These are phyloP conservation scores for Gymnocypris eckloni DNA, from an alignment of 2,797 vertebrate genomes.

Conservation along the genomic window DNA sequence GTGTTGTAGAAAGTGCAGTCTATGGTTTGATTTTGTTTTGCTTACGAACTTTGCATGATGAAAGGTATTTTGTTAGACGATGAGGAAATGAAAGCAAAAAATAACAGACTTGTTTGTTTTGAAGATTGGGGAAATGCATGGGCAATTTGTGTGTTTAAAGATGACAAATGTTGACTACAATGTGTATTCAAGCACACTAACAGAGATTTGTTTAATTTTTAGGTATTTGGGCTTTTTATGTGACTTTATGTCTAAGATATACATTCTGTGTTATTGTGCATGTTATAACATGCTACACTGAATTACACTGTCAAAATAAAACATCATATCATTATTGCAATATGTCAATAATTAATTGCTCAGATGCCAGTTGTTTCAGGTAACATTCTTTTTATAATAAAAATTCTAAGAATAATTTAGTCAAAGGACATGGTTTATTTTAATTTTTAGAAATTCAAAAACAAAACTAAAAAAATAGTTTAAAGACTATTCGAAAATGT, in stretches of 20 bases:
- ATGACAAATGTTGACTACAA: conserved; percentile 41
- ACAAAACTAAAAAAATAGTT: not conserved
- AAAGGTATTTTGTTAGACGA: conserved; percentile 17
- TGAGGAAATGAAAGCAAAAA: not conserved
- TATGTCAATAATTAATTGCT: not conserved
- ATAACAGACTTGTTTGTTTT: conserved; percentile 42
- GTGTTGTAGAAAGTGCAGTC: conserved; percentile 8
- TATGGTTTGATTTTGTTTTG: conserved; percentile 17
- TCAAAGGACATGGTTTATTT: not conserved
- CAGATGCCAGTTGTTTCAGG: not conserved
- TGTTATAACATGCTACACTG: not conserved
- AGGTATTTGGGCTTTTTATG: not conserved
- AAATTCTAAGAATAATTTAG: not conserved
- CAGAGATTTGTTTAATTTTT: not conserved
- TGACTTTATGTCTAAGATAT: not conserved
- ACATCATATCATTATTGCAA: not conserved
- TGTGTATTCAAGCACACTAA: not conserved
- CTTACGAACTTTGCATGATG: conserved; percentile 11
- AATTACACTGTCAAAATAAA: not conserved
- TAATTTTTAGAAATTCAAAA: not conserved
- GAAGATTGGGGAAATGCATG: conserved; percentile 21
- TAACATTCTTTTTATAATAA: not conserved
- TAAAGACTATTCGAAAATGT: not conserved
- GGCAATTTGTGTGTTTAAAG: not conserved
- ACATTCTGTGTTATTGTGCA: not conserved